Conservation (phyloP, 2,888 invertebrate species). For the Sinopyrophorus schimmeli region DNA sequence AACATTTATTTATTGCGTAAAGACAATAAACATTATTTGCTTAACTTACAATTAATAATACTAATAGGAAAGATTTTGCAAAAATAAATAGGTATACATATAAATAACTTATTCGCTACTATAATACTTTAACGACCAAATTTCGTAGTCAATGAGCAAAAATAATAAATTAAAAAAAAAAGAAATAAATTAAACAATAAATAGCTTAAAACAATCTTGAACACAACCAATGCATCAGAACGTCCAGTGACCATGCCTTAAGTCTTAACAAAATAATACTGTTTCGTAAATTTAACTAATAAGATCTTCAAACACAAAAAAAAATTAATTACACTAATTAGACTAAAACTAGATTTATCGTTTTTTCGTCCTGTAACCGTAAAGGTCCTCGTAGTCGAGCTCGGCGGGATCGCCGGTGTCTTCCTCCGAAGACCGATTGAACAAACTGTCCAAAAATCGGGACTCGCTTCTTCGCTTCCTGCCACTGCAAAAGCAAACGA, state of each 20-base stretch:
- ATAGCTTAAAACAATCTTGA: constrained; percentile 19
- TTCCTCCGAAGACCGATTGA: constrained; percentile 39
- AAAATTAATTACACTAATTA: constrained; percentile 4
- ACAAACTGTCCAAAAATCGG: constrained; percentile 36
- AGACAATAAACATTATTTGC: constrained; percentile 1
- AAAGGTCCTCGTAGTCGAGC: constrained; percentile 30
- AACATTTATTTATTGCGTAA: constrained; percentile 3
- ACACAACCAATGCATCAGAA: constrained; percentile 29
- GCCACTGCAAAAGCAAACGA: constrained; percentile 46
- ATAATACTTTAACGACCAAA: constrained; percentile 13
- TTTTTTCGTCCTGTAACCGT: constrained; percentile 15
- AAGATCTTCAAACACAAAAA: neutral
- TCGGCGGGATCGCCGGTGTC: constrained; percentile 27
- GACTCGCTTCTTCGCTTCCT: constrained; percentile 48
- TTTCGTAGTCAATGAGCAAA: constrained; percentile 19
- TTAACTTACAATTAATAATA: constrained; percentile 5
- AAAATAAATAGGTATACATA: too few relatives aligned
- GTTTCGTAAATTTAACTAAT: constrained; percentile 9
- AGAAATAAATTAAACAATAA: constrained; percentile 18
- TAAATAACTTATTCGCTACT: constrained; percentile 10
- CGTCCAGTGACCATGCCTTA: constrained; percentile 15
- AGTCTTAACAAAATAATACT: constrained; percentile 20
- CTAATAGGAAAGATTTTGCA: neutral
- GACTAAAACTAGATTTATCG: constrained; percentile 16
- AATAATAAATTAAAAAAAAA: constrained; percentile 14